Conservation (phyloP, 2,888 invertebrate species). For the Blastobasis lacticolella region DNA sequence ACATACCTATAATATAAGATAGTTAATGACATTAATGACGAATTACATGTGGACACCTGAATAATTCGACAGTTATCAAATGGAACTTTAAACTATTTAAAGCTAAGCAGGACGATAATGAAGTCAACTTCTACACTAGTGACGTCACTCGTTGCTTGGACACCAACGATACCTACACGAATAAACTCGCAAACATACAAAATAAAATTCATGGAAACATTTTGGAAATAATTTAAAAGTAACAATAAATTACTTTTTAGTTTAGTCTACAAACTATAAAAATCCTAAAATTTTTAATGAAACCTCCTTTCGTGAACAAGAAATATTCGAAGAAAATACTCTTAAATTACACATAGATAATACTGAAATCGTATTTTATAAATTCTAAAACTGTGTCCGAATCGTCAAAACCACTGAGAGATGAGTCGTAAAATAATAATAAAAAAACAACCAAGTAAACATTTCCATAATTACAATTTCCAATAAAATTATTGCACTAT, state of each 20-base stretch:
- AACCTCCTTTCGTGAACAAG: constrained; percentile 53
- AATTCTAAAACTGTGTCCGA: constrained; percentile 39
- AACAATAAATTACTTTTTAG: constrained; percentile 65
- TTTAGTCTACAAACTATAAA: constrained; percentile 54
- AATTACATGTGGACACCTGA: constrained; percentile 12
- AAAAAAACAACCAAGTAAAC: constrained; percentile 60
- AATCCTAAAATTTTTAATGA: constrained; percentile 58
- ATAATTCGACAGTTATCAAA: constrained; percentile 20
- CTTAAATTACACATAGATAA: constrained; percentile 64
- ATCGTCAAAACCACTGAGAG: constrained; percentile 37
- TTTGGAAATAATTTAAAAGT: constrained; percentile 67
- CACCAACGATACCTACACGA: constrained; percentile 28
- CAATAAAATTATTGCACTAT: constrained; percentile 70
- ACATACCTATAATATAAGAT: background rate
- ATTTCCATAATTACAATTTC: constrained; percentile 58
- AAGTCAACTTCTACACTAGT: constrained; percentile 37
- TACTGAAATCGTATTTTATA: constrained; percentile 63
- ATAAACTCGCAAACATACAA: constrained; percentile 40
- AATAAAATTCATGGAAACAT: constrained; percentile 46
- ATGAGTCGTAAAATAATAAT: constrained; percentile 47
- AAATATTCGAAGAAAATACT: constrained; percentile 42
- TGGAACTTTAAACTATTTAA: constrained; percentile 55
- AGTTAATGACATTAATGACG: background rate
- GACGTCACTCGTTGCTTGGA: constrained; percentile 41
- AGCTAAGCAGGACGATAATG: constrained; percentile 65